Base-by-base conservation (phyloP, 2,888 invertebrate species). In the Endotricha flammealis region DNA sequence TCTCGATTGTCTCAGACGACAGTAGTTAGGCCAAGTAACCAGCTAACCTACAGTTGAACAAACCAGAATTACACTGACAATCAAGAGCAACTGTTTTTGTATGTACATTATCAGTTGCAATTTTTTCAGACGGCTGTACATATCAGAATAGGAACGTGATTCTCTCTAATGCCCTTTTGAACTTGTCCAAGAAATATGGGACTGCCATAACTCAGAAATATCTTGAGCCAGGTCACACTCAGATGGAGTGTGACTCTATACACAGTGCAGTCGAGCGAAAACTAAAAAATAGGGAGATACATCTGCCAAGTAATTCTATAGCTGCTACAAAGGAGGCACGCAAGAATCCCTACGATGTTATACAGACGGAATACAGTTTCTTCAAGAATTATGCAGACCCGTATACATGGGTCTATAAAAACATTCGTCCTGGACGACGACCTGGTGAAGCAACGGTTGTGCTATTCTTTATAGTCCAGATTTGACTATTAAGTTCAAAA, bases 81-180 rank as follows among this genome's bases (percentile, higher is more conserved):
- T n/a, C n/a, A n/a, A n/a, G n/a, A n/a, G n/a, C n/a, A n/a, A n/a
- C n/a, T n/a, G n/a, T n/a, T n/a, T n/a, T n/a, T n/a, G n/a, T n/a
- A n/a, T n/a, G n/a, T n/a, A n/a, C n/a, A n/a, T n/a, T n/a, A n/a
- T n/a, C n/a, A n/a, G n/a, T n/a, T n/a, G 10, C 13, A 7, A 13
- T 28, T 2, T 28, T 8, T 13, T 28, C 28, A 12, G 28, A 28
- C n/a, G 28, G 28, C 4, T 28, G 28, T 28, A 28, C 28, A 2
- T 28, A 28, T 11, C 28, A 28, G 8, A 28, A 28, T 13, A 3
- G 28, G 2, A 28, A 28, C 7, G 13, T 28, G 2, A n/a, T 28
- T 4, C 13, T 28, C 8, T 12, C 28, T 5, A 28, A 28, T 8
- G 28, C 28, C 2, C 28, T 28, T 7, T 28, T 28, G n/a, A 2